Evolutionary conservation across 2,888 invertebrate genomes (phyloP).

Genomic region (Lomographa bimaculata): DNA sequence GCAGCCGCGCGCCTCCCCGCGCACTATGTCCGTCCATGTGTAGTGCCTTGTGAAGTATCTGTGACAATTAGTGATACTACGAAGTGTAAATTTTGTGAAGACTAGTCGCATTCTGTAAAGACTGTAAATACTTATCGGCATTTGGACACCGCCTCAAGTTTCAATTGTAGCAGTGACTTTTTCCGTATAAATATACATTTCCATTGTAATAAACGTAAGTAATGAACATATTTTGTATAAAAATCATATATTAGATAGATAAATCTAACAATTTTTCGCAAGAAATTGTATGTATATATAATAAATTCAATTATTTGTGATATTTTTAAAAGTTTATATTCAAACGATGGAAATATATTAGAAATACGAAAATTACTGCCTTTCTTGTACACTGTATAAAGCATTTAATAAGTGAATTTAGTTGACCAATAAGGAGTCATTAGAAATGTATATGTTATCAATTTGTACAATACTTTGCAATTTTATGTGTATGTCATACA

Average conservation of each 20-base stretch:
- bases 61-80: slow-evolving; percentile 33
- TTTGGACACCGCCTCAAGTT: slow-evolving; percentile 17
- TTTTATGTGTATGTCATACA: background rate
- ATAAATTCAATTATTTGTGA: too few relatives aligned
- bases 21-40: slow-evolving; percentile 92
- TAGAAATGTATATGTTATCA: slow-evolving; percentile 1
- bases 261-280: too few relatives aligned
- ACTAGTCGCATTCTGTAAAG: slow-evolving; percentile 40
- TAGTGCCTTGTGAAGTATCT: slow-evolving; percentile 61
- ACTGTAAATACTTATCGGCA: slow-evolving; percentile 34
- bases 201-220: slow-evolving; percentile 2
- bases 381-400: slow-evolving; percentile 9
- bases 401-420: slow-evolving; percentile 6
- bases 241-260: too few relatives aligned
- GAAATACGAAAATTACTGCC: background rate
- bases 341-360: slow-evolving; percentile 3
- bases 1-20: slow-evolving; percentile 83
- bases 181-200: slow-evolving; percentile 6
- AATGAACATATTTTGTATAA: too few relatives aligned
- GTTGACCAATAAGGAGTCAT: slow-evolving; percentile 13
- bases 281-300: too few relatives aligned
- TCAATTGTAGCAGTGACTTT: slow-evolving; percentile 3
- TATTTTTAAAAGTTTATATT: too few relatives aligned
- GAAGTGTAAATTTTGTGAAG: slow-evolving; percentile 39
- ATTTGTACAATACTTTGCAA: slow-evolving; percentile 1